A percentile compares a stretch with the other conserved stretches of the same genome.
Evolutionary conservation across 2,797 vertebrate species (phyloP).

Genomic region (Bovichtus variegatus): DNA sequence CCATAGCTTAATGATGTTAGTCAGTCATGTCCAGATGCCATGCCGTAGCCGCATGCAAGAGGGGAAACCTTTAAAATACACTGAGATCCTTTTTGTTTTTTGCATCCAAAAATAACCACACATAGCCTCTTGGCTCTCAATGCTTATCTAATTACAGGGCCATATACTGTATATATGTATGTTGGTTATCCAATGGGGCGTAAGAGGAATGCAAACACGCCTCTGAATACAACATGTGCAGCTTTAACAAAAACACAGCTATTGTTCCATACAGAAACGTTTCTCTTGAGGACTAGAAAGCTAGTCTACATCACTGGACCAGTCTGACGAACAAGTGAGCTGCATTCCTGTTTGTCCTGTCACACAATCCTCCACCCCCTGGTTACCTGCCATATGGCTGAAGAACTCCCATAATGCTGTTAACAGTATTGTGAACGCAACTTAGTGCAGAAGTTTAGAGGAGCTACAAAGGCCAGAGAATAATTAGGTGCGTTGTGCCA

Average conservation of each 20-base stretch:
- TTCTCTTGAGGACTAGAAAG: not conserved
- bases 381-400: not conserved
- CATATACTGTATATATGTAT: not conserved
- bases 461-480: not conserved
- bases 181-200: not conserved
- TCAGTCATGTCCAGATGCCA: not conserved
- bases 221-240: not conserved
- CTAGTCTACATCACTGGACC: not conserved
- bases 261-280: not conserved
- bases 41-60: not conserved
- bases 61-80: constrained; percentile 1
- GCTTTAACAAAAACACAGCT: not conserved
- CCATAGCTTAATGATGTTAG: not conserved
- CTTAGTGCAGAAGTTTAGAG: not conserved
- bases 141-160: constrained; percentile 3
- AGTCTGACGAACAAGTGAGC: not conserved
- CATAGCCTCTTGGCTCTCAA: not conserved
- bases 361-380: not conserved
- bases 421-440: not conserved
- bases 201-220: constrained; percentile 11
- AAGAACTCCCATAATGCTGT: not conserved
- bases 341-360: constrained; percentile 5
- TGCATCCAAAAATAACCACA: constrained; percentile 30
- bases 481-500: constrained; percentile 45
- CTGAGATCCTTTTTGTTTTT: not conserved